These are phyloP conservation scores for Otocyon megalotis DNA, from an alignment of 2,113 vertebrate species.

Conservation along the genomic window DNA sequence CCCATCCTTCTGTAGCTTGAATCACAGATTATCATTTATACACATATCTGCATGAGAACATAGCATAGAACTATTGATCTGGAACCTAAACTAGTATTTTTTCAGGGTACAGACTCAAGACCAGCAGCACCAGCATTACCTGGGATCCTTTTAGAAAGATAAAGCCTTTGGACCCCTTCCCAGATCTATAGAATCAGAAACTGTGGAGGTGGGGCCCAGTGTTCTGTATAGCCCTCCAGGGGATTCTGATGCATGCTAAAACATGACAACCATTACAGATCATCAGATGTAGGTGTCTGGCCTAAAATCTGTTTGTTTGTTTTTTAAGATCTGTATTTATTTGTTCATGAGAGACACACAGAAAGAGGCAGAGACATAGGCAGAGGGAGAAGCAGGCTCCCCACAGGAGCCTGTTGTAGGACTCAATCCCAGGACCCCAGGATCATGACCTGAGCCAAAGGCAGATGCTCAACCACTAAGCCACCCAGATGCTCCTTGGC, in stretches of 20 bases:
- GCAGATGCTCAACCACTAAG: no score
- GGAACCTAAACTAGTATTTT: background rate
- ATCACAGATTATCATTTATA: background rate
- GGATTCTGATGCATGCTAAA: background rate
- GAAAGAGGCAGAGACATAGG: no score
- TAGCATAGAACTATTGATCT: background rate
- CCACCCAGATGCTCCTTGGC: background rate
- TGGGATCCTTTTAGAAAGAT: background rate
- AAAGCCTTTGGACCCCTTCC: background rate
- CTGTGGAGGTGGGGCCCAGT: background rate
- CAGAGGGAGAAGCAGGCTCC: no score
- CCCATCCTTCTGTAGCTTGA: background rate
- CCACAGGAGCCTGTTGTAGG: no score
- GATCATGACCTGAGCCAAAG: no score
- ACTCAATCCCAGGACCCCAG: no score
- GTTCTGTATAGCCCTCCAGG: background rate
- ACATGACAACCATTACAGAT: background rate
- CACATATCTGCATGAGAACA: background rate
- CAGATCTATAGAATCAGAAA: background rate
- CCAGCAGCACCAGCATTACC: no score
- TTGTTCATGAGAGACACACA: no score
- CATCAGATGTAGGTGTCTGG: background rate
- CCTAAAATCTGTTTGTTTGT: background rate
- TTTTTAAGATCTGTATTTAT: no score
- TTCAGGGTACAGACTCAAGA: background rate